Evolutionary conservation across 2,888 invertebrate genomes (phyloP).

Genomic region (Drosophila anceps): DNA sequence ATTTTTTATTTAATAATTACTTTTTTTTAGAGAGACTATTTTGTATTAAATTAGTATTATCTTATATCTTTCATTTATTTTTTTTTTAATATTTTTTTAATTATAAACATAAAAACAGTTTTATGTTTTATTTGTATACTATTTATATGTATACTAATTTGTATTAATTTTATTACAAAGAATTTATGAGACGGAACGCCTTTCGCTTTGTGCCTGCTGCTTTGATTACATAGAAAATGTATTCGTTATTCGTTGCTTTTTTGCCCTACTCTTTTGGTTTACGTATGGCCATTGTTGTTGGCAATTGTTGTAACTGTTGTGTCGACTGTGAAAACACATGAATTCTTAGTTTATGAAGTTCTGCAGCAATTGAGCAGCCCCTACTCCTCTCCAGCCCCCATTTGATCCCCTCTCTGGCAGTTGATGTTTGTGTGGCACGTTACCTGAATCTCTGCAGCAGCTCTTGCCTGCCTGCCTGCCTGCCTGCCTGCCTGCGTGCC

Average conservation of each 20-base stretch:
- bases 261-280: neutral
- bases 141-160: too few relatives aligned
- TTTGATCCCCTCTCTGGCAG: neutral
- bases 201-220: neutral
- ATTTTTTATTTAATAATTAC: too few relatives aligned
- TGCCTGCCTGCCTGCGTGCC: slow-evolving; percentile 41
- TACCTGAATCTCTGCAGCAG: slow-evolving; percentile 68
- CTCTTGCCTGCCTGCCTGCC: slow-evolving; percentile 49
- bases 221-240: neutral
- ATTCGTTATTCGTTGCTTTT: slow-evolving; percentile 4
- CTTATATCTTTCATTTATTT: too few relatives aligned
- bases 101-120: too few relatives aligned
- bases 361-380: slow-evolving; percentile 57
- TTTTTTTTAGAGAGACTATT: too few relatives aligned
- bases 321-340: slow-evolving; percentile 59
- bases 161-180: too few relatives aligned
- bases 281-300: slow-evolving; percentile 39
- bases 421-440: slow-evolving; percentile 70
- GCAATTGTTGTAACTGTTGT: slow-evolving; percentile 49
- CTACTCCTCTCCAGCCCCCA: neutral
- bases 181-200: too few relatives aligned
- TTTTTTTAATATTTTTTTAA: too few relatives aligned
- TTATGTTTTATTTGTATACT: too few relatives aligned
- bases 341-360: slow-evolving; percentile 78
- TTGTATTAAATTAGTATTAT: too few relatives aligned